phyloP scores from a whole-genome alignment of 2,113 vertebrate genomes.

The Bubo scandiacus region DNA sequence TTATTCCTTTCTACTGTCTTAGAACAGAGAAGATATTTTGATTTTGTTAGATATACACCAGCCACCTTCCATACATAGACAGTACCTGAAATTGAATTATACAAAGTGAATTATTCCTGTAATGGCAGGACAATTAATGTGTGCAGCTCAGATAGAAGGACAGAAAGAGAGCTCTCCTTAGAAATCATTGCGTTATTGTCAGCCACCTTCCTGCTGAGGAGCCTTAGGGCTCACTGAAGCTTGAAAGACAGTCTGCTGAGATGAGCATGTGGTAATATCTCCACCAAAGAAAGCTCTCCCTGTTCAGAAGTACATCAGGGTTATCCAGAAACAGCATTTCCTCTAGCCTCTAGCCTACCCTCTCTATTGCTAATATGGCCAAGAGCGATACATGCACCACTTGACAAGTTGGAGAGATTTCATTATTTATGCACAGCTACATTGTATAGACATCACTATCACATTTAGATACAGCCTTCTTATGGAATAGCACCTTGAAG shows the following conservation, averaged over 20 bases:
- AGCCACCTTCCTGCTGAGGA: neutral
- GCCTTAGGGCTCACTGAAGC: neutral
- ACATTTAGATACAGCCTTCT: neutral
- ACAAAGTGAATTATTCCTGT: neutral
- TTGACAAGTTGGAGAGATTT: neutral
- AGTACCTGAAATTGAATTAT: neutral
- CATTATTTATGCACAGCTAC: neutral
- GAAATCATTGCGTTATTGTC: neutral
- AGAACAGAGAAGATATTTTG: neutral
- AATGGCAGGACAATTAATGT: neutral
- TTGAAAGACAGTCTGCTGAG: conserved; percentile 23
- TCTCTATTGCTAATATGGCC: neutral
- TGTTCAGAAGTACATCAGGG: neutral
- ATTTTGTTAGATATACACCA: neutral
- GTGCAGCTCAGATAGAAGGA: neutral
- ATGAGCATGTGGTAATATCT: neutral
- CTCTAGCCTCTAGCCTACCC: neutral
- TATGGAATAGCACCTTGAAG: neutral
- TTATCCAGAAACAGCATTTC: neutral
- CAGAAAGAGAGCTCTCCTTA: neutral
- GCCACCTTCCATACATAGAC: neutral
- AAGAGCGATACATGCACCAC: neutral
- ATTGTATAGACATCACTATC: neutral
- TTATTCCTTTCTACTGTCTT: neutral
- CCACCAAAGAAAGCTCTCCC: neutral